Conservation (phyloP, 2,113 vertebrate species). For the Lates calcarifer region DNA sequence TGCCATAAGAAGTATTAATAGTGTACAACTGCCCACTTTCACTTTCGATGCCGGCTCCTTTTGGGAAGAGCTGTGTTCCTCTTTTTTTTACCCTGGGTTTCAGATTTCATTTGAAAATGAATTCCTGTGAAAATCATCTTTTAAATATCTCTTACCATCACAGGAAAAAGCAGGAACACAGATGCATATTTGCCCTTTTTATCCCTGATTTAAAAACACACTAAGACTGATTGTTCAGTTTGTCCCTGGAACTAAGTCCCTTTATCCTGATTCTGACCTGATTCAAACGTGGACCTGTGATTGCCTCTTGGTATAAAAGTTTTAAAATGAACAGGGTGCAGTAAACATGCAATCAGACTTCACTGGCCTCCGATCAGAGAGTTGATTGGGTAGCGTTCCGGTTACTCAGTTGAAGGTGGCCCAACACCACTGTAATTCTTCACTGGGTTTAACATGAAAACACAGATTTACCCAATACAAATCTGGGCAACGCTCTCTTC, state of each 20-base stretch:
- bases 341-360: constrained; percentile 46
- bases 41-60: background rate
- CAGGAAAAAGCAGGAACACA: background rate
- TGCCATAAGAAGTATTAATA: constrained; percentile 25
- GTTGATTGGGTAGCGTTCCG: constrained; percentile 43
- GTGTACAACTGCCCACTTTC: constrained; percentile 12
- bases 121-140: background rate
- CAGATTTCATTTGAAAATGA: background rate
- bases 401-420: constrained; percentile 35
- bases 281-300: background rate
- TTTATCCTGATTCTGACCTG: background rate
- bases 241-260: background rate
- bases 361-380: constrained; percentile 58
- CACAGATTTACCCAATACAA: constrained; percentile 48
- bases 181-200: background rate
- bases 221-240: background rate
- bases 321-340: background rate
- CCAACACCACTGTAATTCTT: constrained; percentile 15
- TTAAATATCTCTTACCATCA: background rate
- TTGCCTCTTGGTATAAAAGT: background rate
- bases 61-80: background rate
- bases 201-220: background rate
- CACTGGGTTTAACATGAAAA: constrained; percentile 37
- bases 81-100: background rate
- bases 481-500: constrained; percentile 33